Evolutionary conservation across 2,797 vertebrate genomes (phyloP).

Genomic region (Champsocephalus esox): DNA sequence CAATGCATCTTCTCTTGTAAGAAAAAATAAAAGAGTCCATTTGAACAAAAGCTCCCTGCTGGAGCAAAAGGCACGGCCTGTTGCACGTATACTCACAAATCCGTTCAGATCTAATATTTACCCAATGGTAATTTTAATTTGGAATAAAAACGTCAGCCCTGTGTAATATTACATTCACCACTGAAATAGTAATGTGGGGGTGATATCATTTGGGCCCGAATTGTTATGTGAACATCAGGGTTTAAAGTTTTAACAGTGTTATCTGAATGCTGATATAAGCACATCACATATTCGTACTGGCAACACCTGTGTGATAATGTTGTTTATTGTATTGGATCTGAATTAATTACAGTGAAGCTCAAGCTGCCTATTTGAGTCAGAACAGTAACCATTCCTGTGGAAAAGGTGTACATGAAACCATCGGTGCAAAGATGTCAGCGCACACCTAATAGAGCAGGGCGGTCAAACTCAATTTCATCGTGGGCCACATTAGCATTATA

Average conservation of each 20-base stretch:
- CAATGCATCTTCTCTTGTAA: constrained; percentile 45
- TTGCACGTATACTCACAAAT: constrained; percentile 13
- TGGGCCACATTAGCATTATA: too few relatives aligned
- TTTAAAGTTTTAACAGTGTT: constrained; percentile 4
- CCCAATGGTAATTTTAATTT: constrained; percentile 10
- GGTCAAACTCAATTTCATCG: too few relatives aligned
- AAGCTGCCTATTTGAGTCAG: too few relatives aligned
- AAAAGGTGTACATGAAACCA: too few relatives aligned
- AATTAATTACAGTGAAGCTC: too few relatives aligned
- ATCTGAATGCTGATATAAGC: neutral
- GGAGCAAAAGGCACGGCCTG: neutral
- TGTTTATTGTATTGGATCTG: neutral
- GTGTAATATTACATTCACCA: constrained; percentile 3
- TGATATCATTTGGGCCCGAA: neutral
- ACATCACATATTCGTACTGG: neutral
- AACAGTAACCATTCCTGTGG: too few relatives aligned
- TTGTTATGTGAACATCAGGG: neutral
- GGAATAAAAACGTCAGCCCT: neutral
- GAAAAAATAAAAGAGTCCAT: constrained; percentile 1
- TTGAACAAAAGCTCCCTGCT: constrained; percentile 1
- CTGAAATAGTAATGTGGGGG: neutral
- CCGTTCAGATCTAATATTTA: constrained; percentile 10
- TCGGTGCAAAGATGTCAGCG: too few relatives aligned
- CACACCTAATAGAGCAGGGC: too few relatives aligned
- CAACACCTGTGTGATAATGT: neutral